Conservation (phyloP, 2,797 vertebrate genomes). For the Astyanax mexicanus region DNA sequence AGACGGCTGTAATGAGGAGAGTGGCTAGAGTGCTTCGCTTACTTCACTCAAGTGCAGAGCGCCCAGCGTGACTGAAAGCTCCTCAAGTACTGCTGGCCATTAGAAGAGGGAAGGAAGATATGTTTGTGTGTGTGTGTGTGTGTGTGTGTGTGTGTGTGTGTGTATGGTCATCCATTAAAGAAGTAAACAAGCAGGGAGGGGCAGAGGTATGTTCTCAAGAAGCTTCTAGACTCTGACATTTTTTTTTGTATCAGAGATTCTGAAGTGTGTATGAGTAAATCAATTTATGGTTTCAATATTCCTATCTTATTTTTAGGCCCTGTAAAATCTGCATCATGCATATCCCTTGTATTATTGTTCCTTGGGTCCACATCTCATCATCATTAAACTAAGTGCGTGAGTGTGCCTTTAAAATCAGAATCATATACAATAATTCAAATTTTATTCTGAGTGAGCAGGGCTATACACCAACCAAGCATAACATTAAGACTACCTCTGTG, state of each 20-base stretch:
- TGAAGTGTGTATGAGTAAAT: too few relatives aligned
- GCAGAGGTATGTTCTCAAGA: slow-evolving; percentile 50
- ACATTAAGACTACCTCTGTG: too few relatives aligned
- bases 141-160: slow-evolving; percentile 33
- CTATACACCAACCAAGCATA: too few relatives aligned
- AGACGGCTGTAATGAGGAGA: slow-evolving; percentile 62
- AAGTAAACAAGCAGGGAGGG: slow-evolving; percentile 54
- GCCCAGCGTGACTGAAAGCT: slow-evolving; percentile 52
- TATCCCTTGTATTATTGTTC: too few relatives aligned
- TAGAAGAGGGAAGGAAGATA: slow-evolving; percentile 61
- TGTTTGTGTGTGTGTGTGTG: slow-evolving; percentile 28
- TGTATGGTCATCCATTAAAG: slow-evolving; percentile 74
- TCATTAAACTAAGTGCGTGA: too few relatives aligned
- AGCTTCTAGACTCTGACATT: slow-evolving; percentile 60
- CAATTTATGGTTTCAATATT: too few relatives aligned
- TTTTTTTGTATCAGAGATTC: not conserved
- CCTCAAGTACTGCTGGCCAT: slow-evolving; percentile 72
- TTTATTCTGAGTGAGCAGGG: too few relatives aligned
- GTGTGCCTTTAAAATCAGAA: too few relatives aligned
- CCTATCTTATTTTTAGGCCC: too few relatives aligned
- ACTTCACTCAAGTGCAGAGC: slow-evolving; percentile 66
- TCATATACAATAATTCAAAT: too few relatives aligned
- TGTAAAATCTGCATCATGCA: too few relatives aligned
- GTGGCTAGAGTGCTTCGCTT: slow-evolving; percentile 67
- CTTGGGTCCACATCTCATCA: too few relatives aligned